These are phyloP conservation scores for Hyaena hyaena DNA, from an alignment of 2,113 vertebrate species.

Conservation along the genomic window DNA sequence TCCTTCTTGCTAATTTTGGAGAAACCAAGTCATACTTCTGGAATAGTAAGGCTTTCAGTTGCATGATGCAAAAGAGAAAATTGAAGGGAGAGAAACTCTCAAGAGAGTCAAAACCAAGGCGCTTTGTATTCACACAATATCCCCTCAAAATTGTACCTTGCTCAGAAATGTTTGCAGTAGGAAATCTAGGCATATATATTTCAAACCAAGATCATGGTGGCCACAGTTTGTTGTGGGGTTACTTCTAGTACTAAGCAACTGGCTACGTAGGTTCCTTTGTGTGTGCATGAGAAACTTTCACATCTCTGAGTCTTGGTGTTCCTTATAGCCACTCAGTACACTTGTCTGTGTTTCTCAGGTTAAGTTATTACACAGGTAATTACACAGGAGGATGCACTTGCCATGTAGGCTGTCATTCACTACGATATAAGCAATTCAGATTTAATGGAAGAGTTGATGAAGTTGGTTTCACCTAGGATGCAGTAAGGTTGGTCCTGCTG, in stretches of 20 bases:
- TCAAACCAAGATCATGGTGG: slow-evolving; percentile 92
- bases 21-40: background rate
- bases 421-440: slow-evolving; percentile 91
- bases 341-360: slow-evolving; percentile 93
- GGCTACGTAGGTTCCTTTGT: slow-evolving; percentile 90
- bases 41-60: background rate
- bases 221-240: slow-evolving; percentile 92
- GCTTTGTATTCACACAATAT: slow-evolving; percentile 93
- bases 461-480: slow-evolving; percentile 91
- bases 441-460: slow-evolving; percentile 94
- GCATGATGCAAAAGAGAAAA: background rate
- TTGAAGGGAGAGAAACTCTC: background rate
- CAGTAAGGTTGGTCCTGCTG: slow-evolving; percentile 91
- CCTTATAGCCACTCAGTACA: slow-evolving; percentile 90
- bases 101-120: slow-evolving; percentile 86
- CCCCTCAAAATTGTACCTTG: slow-evolving; percentile 93
- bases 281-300: slow-evolving; percentile 88
- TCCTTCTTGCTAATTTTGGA: background rate
- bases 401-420: slow-evolving; percentile 93
- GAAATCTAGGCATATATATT: slow-evolving; percentile 90
- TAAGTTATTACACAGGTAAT: slow-evolving; percentile 93
- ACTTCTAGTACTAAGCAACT: slow-evolving; percentile 93
- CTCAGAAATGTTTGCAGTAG: slow-evolving; percentile 93
- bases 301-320: slow-evolving; percentile 92
- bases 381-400: slow-evolving; percentile 91